Percentiles rank a stretch among this genome's conserved stretches.
These are phyloP conservation scores for Haemorhous mexicanus DNA, from an alignment of 2,113 vertebrate genomes.

Conservation along the genomic window DNA sequence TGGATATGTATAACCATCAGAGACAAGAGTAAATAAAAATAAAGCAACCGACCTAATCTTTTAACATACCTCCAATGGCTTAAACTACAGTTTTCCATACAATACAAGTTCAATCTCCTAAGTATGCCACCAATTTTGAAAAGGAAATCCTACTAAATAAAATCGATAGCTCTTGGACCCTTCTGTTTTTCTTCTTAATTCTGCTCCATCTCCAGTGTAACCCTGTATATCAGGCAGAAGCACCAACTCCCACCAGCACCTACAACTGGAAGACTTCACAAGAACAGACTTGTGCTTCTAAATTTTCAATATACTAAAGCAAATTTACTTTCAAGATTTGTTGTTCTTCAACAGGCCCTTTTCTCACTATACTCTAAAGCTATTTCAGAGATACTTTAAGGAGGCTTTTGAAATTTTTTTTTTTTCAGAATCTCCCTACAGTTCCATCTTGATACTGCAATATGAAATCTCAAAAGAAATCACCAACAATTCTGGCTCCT, in stretches of 20 bases:
- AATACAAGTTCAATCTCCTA: not conserved
- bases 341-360: not conserved
- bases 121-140: not conserved
- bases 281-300: not conserved
- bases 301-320: not conserved
- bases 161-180: not conserved
- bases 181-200: not conserved
- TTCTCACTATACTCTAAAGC: not conserved
- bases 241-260: not conserved
- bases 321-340: not conserved
- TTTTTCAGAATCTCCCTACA: not conserved
- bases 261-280: not conserved
- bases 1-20: not conserved
- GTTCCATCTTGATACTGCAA: not conserved
- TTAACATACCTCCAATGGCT: not conserved
- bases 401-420: not conserved
- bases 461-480: not conserved
- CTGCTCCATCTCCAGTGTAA: not conserved
- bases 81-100: not conserved
- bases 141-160: not conserved
- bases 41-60: not conserved
- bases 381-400: not conserved
- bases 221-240: not conserved
- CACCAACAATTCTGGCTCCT: not conserved
- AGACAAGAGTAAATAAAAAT: not conserved